These are phyloP conservation scores for Gymnarchus niloticus DNA, from an alignment of 2,113 vertebrate genomes.

Conservation along the genomic window DNA sequence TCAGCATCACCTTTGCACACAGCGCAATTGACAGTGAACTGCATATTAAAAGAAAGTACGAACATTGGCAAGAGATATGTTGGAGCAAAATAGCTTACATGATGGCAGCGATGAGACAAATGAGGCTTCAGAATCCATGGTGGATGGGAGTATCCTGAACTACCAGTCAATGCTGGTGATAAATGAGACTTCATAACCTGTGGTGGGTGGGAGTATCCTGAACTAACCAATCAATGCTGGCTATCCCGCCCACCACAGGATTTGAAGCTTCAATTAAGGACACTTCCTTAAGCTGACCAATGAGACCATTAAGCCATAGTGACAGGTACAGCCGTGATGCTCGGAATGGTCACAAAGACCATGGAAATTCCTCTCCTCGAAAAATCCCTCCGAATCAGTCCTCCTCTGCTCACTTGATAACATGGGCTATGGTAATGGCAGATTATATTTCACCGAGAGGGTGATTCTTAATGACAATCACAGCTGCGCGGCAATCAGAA, in stretches of 20 bases:
- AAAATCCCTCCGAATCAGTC: not conserved
- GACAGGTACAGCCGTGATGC: not conserved
- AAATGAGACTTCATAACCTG: too few species aligned
- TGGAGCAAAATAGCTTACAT: not conserved
- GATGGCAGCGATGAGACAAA: too few species aligned
- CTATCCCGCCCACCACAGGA: too few species aligned
- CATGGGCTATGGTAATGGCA: not conserved
- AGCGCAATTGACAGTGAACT: not conserved
- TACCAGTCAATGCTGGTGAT: too few species aligned
- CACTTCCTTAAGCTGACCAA: not conserved
- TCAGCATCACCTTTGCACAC: not conserved
- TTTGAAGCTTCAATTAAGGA: too few species aligned
- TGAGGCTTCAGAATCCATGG: too few species aligned
- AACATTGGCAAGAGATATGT: not conserved
- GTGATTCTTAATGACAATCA: slow-evolving; percentile 7
- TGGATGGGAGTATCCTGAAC: too few species aligned
- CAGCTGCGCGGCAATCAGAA: slow-evolving; percentile 23
- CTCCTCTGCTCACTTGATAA: not conserved
- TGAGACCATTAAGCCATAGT: not conserved
- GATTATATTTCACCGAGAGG: not conserved
- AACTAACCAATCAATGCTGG: too few species aligned
- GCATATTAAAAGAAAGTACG: not conserved
- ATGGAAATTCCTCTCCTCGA: not conserved
- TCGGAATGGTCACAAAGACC: not conserved
- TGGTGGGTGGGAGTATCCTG: too few species aligned